Conservation (phyloP, 1,140 invertebrate genomes). For the Drosophila orena region DNA sequence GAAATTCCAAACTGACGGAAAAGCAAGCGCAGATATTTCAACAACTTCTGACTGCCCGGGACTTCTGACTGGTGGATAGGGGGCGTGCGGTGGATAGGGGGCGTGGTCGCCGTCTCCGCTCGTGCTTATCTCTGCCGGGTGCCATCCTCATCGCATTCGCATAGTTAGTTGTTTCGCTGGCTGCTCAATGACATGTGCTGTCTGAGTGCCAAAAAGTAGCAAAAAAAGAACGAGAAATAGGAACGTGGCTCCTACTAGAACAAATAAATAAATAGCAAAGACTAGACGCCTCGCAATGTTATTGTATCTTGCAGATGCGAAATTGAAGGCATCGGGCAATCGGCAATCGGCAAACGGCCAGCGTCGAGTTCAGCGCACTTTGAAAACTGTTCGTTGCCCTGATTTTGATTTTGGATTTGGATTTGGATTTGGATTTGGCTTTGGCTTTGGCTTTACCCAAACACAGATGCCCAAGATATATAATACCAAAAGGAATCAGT, state of each 20-base stretch:
- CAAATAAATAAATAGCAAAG: slow-evolving; percentile 9
- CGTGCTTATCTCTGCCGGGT: slow-evolving; percentile 45
- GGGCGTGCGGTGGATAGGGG: neutral
- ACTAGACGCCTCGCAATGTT: slow-evolving; percentile 61
- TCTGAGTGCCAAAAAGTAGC: slow-evolving; percentile 64
- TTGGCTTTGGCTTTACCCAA: slow-evolving; percentile 22
- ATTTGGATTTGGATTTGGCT: slow-evolving; percentile 22
- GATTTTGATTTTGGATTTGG: slow-evolving; percentile 43
- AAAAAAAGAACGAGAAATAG: neutral
- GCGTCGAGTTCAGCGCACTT: slow-evolving; percentile 71
- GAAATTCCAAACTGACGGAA: slow-evolving; percentile 81
- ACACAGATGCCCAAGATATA: slow-evolving; percentile 30
- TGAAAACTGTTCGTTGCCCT: slow-evolving; percentile 68
- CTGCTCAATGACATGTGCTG: slow-evolving; percentile 76
- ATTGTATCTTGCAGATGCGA: slow-evolving; percentile 64
- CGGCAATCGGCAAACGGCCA: slow-evolving; percentile 8
- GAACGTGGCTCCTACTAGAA: too few relatives aligned
- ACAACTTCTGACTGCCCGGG: slow-evolving; percentile 45
- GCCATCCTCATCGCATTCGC: slow-evolving; percentile 22
- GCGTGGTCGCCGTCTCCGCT: slow-evolving; percentile 16
- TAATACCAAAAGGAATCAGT: slow-evolving; percentile 4
- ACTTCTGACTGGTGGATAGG: too few relatives aligned
- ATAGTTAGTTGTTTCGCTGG: slow-evolving; percentile 67
- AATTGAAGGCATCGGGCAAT: slow-evolving; percentile 33
- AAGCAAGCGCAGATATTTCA: slow-evolving; percentile 74